Percentiles rank a stretch among this genome's conserved stretches.
Conservation (phyloP, 2,113 vertebrate genomes). For the Perca schrenkii region DNA sequence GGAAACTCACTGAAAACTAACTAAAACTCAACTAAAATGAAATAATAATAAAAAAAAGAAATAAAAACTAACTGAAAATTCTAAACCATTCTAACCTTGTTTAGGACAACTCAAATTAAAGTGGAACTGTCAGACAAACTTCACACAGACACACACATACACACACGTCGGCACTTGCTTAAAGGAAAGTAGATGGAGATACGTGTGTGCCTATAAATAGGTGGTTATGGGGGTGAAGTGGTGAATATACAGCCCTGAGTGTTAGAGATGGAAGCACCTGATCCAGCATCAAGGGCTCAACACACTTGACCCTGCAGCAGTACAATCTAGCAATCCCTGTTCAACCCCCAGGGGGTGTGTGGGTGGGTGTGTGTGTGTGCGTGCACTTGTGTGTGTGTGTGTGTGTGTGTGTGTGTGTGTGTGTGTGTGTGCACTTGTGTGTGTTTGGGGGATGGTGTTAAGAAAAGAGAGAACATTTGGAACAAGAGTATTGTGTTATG, state of each 20-base stretch:
- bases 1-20: no score
- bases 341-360: slow-evolving; percentile 51
- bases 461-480: slow-evolving; percentile 63
- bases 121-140: background rate
- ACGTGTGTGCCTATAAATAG: slow-evolving; percentile 12
- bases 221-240: slow-evolving; percentile 33
- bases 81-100: no score
- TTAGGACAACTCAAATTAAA: background rate
- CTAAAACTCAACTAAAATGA: no score
- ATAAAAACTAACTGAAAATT: no score
- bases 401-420: slow-evolving; percentile 26
- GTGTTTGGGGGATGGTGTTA: slow-evolving; percentile 51
- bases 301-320: slow-evolving; percentile 78
- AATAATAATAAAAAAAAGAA: no score
- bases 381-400: slow-evolving; percentile 48
- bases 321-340: slow-evolving; percentile 76
- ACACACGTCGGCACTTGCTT: slow-evolving; percentile 40
- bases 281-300: slow-evolving; percentile 72
- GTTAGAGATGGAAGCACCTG: slow-evolving; percentile 74
- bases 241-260: slow-evolving; percentile 61
- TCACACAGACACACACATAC: background rate
- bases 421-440: slow-evolving; percentile 49
- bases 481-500: slow-evolving; percentile 72
- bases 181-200: slow-evolving; percentile 61
- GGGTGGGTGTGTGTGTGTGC: slow-evolving; percentile 29